Evolutionary conservation across 2,113 vertebrate species (phyloP).

Genomic region (Setophaga coronata): DNA sequence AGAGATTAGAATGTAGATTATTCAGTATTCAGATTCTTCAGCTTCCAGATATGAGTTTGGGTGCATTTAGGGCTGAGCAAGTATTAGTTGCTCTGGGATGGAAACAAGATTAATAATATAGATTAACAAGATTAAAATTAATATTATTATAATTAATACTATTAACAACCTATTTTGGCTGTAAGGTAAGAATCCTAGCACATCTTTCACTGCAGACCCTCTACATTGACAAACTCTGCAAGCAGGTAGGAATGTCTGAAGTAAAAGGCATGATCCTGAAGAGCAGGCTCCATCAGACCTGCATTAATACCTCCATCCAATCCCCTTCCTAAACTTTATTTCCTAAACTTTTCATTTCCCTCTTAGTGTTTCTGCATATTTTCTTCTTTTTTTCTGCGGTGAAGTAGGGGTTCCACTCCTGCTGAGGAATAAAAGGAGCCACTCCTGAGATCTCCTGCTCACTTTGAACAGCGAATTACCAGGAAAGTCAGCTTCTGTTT

Average conservation of each 20-base stretch:
- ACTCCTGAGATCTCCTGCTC: constrained; percentile 10
- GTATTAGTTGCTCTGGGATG: not conserved
- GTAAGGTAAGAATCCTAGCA: not conserved
- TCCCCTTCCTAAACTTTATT: not conserved
- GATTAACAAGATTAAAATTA: not conserved
- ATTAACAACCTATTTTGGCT: not conserved
- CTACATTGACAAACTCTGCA: not conserved
- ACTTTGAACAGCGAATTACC: not conserved
- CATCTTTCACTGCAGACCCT: not conserved
- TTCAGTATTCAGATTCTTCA: not conserved
- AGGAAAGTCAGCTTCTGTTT: constrained; percentile 35
- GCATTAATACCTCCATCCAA: not conserved
- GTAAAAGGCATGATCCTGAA: not conserved
- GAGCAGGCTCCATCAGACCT: not conserved
- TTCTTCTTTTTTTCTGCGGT: not conserved
- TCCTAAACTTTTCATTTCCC: constrained; percentile 27
- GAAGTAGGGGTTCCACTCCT: not conserved
- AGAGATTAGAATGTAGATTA: not conserved
- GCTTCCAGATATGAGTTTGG: not conserved
- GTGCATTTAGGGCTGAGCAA: not conserved
- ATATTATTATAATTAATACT: not conserved
- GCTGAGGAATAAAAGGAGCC: not conserved
- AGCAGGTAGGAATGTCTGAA: not conserved
- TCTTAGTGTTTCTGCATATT: not conserved
- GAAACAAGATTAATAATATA: constrained; percentile 2